Conservation (phyloP, 2,888 invertebrate genomes). For the Poecilus cupreus region DNA sequence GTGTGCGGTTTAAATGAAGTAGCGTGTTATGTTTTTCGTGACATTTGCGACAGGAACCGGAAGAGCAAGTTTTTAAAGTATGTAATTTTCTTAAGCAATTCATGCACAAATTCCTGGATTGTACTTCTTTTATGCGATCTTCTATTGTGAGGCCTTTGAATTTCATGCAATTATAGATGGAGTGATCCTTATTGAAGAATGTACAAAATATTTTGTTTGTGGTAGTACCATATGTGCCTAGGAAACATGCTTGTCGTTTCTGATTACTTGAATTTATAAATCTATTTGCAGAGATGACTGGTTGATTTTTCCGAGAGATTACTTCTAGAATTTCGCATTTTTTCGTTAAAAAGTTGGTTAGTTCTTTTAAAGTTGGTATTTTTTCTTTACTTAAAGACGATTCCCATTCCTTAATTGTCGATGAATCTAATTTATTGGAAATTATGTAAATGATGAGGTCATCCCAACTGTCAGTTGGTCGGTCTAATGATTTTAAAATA, state of each 20-base stretch:
- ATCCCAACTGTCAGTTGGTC: constrained; percentile 63
- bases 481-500: constrained; percentile 62
- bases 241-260: neutral
- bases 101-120: too few species aligned
- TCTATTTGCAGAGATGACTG: neutral
- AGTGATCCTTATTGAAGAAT: neutral
- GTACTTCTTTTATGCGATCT: neutral
- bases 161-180: constrained; percentile 11
- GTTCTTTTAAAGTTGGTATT: constrained; percentile 53
- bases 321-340: constrained; percentile 60
- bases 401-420: constrained; percentile 63
- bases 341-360: constrained; percentile 61
- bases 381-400: constrained; percentile 1
- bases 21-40: too few species aligned
- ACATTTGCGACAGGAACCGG: too few species aligned
- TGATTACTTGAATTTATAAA: neutral
- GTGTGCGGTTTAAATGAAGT: too few species aligned
- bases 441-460: constrained; percentile 63
- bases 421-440: constrained; percentile 60
- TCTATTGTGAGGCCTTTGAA: neutral
- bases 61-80: too few species aligned
- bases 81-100: too few species aligned
- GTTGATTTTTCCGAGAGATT: neutral
- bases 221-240: neutral
- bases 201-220: neutral